Base-by-base conservation (phyloP, 2,797 vertebrate species). In the Myoxocephalus aenaeus region DNA sequence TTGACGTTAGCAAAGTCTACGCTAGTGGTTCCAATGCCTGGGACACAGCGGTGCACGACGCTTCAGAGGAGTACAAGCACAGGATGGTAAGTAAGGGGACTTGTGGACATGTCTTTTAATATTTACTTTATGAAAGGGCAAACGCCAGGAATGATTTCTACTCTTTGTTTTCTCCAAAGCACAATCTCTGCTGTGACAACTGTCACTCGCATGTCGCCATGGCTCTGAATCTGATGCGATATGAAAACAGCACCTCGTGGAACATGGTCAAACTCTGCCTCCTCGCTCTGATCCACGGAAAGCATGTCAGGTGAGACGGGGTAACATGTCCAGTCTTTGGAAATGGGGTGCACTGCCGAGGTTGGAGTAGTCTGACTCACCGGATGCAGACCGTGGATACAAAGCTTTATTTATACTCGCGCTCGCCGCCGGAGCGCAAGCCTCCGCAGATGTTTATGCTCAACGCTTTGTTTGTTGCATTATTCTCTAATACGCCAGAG, bases 181-280 rank as follows among this genome's bases (percentile, higher is more conserved):
- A 99, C 93, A 98, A 97, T 89, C 96, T 99, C 65, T 99, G 98
- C 93, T 99, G 98, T 83, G 98, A 99, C 90, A 99, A 99, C 93
- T 99, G 98, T 90, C 98, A 99, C 92, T 99, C 98, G 0, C 98
- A 99, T 0, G 98, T 99, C 5, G 98, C 98, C 36, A 94, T 98
- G 96, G 97, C 98, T 56, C 96, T 99, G 90, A 99, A 99, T 84
- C 90, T 99, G 89, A 99, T 99, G 98, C 95, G 92, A 3, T 99
- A 99, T 0, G 95, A 97, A 73, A 98, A 98, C 94, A 97, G 96
- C 92, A 96, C 95, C 64, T 97, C 95, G 2, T 99, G 98, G 98
- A 99, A 99, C 94, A 99, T 99, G 98, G 93, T 99, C 86, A 98
- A 97, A 0, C 96, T 99, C 73, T 98, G 97, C 92, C 93, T 97